Evolutionary conservation across 2,797 vertebrate species (phyloP).

Genomic region (Lepidocolaptes lacrymiger): DNA sequence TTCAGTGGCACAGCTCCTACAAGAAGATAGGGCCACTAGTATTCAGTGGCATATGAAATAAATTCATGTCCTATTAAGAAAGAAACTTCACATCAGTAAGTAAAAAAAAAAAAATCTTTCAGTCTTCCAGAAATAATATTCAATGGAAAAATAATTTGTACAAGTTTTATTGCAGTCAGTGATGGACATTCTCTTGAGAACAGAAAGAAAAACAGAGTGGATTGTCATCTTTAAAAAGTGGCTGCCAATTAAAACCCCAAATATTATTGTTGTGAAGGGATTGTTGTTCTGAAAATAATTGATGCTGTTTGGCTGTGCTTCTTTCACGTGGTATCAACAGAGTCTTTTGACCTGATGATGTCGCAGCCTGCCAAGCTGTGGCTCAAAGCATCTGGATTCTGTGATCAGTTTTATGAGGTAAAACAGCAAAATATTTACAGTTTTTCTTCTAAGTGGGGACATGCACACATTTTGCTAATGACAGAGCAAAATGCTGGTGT

Average conservation of each 20-base stretch:
- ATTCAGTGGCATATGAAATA: not conserved
- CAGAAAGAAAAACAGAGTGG: not conserved
- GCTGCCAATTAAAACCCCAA: not conserved
- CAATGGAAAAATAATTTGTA: not conserved
- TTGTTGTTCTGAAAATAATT: not conserved
- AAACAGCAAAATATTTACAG: not conserved
- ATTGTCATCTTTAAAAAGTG: not conserved
- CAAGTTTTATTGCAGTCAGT: not conserved
- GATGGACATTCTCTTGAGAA: not conserved
- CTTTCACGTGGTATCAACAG: not conserved
- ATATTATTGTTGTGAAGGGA: not conserved
- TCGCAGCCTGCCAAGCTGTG: not conserved
- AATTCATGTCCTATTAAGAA: not conserved
- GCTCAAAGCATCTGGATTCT: not conserved
- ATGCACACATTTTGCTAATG: not conserved
- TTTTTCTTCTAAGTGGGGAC: not conserved
- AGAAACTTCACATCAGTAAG: not conserved
- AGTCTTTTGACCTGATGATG: not conserved
- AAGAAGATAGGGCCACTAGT: not conserved
- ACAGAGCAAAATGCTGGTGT: not conserved
- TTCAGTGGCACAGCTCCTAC: not conserved
- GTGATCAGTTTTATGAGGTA: not conserved
- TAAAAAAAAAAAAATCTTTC: not conserved
- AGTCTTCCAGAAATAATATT: not conserved
- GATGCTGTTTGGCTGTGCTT: not conserved